Conservation (phyloP, 1,140 invertebrate genomes). For the Charaxes varanes region DNA sequence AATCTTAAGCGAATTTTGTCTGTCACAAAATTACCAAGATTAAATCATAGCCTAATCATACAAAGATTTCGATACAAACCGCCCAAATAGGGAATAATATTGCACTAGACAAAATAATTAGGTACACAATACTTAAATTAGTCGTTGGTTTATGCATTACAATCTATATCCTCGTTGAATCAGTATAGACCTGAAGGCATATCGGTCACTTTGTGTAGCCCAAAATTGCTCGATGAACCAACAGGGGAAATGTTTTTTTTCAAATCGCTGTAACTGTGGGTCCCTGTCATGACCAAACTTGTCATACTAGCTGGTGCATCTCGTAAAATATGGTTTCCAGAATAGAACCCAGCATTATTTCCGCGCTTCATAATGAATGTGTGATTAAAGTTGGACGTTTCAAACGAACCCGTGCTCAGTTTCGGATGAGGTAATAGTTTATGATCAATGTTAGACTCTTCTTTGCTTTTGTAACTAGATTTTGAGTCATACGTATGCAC, state of each 20-base stretch:
- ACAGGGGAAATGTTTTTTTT: constrained; percentile 56
- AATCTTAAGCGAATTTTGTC: constrained; percentile 70
- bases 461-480: constrained; percentile 41
- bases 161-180: constrained; percentile 12
- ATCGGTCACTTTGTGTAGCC: constrained; percentile 78
- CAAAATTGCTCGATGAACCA: constrained; percentile 54
- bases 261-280: constrained; percentile 57
- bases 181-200: constrained; percentile 83
- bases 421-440: constrained; percentile 54
- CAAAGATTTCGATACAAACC: constrained; percentile 14
- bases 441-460: constrained; percentile 58
- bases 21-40: constrained; percentile 69
- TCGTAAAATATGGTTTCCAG: constrained; percentile 68
- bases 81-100: constrained; percentile 43
- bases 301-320: constrained; percentile 64
- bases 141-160: constrained; percentile 58
- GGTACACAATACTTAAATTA: constrained; percentile 62
- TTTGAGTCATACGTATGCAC: constrained; percentile 40
- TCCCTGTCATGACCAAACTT: constrained; percentile 55
- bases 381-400: constrained; percentile 55
- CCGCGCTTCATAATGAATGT: constrained; percentile 77
- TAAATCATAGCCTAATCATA: constrained; percentile 21
- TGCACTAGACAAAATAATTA: constrained; percentile 58
- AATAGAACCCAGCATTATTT: constrained; percentile 77
- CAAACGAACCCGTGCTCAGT: constrained; percentile 48